Evolutionary conservation across 2,888 invertebrate species (phyloP).

Genomic region (Willowsia nigromaculata): DNA sequence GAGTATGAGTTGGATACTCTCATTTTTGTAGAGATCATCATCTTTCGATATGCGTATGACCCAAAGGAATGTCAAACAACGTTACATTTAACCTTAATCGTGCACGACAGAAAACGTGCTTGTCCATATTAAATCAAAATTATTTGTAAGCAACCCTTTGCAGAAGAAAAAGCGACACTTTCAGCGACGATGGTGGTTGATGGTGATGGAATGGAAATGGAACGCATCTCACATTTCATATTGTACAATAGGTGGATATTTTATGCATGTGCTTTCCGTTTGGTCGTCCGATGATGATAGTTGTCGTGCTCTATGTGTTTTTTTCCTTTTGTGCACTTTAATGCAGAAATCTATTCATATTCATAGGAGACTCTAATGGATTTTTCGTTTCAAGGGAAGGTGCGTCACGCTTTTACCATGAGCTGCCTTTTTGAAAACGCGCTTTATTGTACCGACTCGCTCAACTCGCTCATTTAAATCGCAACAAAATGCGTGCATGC

Average conservation of each 20-base stretch:
- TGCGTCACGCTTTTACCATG: constrained; percentile 69
- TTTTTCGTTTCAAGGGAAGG: constrained; percentile 69
- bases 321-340: background rate
- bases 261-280: constrained; percentile 38
- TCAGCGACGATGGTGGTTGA: background rate
- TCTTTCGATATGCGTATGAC: constrained; percentile 22
- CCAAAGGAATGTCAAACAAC: constrained; percentile 50
- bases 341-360: constrained; percentile 29
- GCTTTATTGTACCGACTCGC: constrained; percentile 24
- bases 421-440: constrained; percentile 58
- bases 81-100: constrained; percentile 67
- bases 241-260: constrained; percentile 23
- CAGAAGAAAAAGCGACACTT: background rate
- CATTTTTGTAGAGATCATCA: constrained; percentile 11
- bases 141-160: constrained; percentile 12
- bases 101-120: constrained; percentile 63
- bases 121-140: constrained; percentile 61
- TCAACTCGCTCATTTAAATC: background rate
- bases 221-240: background rate
- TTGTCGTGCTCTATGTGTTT: background rate
- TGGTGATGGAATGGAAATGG: constrained; percentile 11
- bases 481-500: constrained; percentile 23
- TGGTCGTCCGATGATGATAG: constrained; percentile 3
- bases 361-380: constrained; percentile 50
- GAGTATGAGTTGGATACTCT: background rate